phyloP scores from a whole-genome alignment of 2,113 vertebrate species.

The Phycodurus eques region DNA sequence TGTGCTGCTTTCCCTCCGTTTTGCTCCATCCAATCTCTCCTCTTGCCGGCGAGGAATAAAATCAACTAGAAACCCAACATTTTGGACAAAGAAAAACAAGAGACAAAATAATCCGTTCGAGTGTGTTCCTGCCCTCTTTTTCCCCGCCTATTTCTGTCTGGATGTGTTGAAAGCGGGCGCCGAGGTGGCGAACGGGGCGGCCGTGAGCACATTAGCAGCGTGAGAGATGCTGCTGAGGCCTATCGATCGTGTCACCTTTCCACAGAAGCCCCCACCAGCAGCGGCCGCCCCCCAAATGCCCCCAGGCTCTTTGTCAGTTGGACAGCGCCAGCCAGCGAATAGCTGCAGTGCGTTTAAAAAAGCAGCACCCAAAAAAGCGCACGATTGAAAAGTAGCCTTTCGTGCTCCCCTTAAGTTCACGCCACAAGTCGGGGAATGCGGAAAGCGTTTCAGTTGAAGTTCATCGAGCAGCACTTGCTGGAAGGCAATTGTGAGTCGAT shows the following conservation, averaged over 20 bases:
- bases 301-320: conserved; percentile 56
- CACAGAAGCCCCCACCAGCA: background rate
- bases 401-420: conserved; percentile 24
- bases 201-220: conserved; percentile 29
- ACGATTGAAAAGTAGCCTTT: conserved; percentile 45
- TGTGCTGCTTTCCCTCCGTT: too few relatives aligned
- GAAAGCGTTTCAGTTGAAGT: background rate
- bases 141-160: conserved; percentile 26
- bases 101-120: background rate
- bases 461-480: background rate
- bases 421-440: background rate
- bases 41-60: background rate
- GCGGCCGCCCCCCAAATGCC: background rate
- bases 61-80: background rate
- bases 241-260: conserved; percentile 70
- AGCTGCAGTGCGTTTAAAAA: conserved; percentile 29
- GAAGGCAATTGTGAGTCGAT: background rate
- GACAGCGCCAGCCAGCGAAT: conserved; percentile 56
- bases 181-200: conserved; percentile 29
- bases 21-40: background rate
- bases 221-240: conserved; percentile 28
- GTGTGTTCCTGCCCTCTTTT: conserved; percentile 23
- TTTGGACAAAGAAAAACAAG: background rate
- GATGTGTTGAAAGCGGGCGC: conserved; percentile 34
- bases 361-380: conserved; percentile 34